Base-by-base conservation (phyloP, 2,113 vertebrate genomes). In the Galbula dea region DNA sequence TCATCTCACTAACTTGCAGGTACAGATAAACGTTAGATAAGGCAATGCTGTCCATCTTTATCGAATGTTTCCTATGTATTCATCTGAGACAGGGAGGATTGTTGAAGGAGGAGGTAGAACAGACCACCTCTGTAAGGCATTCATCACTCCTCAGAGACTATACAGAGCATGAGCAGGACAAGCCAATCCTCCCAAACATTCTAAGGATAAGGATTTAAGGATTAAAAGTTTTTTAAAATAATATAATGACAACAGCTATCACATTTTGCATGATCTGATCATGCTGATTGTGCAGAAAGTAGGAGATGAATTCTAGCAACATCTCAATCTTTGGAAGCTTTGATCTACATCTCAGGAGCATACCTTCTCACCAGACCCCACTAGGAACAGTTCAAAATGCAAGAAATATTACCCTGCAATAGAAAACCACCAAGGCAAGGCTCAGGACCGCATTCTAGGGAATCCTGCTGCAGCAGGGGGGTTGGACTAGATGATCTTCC, bases 131-230 rank as follows among this genome's bases (percentile, higher is more conserved):
- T 34, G 9, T 77, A 57, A 74, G 41, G 30, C 5, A 57, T 15
- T 54, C 12, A 48, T 39, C 12, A 32, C 20, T 72, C 18, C 30
- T 43, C 16, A 61, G 12, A 19, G 15, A n/a, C 29, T 16, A 39
- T 30, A 8, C 5, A 87, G n/a, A 61, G 30, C 77, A 81, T 7
- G 1, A 29, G 18, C 7, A 37, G 0, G 0, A 68, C 69, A 71
- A 43, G n/a, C 3, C 18, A 37, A 26, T 65, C 39, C 15, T 75
- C 22, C 68, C n/a, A 75, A 36, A 4, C 3, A 36, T 54, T 58
- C 19, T 41, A 75, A 83, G 7, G 19, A 16, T 24, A 59, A 65
- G 12, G 10, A 36, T 49, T 67, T 72, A 41, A 48, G 11, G 52
- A 37, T 32, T 7, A 65, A 29, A 20, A 3, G 4, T 36, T 76